A percentile compares a stretch with the other conserved stretches of the same genome.
Evolutionary conservation across 2,888 invertebrate species (phyloP).

Genomic region (Sialis lutaria): DNA sequence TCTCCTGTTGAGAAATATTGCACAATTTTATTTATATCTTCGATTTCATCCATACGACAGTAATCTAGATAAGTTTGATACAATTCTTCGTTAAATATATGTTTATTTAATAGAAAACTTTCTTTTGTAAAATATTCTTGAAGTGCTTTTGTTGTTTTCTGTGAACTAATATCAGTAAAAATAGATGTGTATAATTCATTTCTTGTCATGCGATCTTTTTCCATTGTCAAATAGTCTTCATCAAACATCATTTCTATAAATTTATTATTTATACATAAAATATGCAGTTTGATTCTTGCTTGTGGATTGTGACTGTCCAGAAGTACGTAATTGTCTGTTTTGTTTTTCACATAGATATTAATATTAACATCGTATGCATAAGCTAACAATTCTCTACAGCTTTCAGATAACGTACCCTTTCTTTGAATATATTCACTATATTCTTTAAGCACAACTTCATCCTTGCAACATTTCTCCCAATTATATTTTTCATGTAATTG

Average conservation of each 20-base stretch:
- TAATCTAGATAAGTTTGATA: not conserved
- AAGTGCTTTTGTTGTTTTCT: not conserved
- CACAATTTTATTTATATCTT: constrained; percentile 5
- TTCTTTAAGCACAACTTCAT: constrained; percentile 6
- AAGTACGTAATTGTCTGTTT: constrained; percentile 3
- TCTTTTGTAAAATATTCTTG: not conserved
- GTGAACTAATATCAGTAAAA: not conserved
- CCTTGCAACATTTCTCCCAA: constrained; percentile 4
- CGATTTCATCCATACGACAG: constrained; percentile 3
- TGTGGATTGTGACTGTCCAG: not conserved
- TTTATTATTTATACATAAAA: constrained; percentile 3
- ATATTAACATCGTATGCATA: constrained; percentile 9
- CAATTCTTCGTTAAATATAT: constrained; percentile 1
- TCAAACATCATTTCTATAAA: constrained; percentile 6
- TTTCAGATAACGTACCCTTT: constrained; percentile 8
- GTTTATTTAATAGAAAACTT: constrained; percentile 1
- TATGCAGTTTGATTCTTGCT: constrained; percentile 3
- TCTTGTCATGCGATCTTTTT: constrained; percentile 4
- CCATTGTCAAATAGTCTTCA: constrained; percentile 7
- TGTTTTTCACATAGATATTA: constrained; percentile 6
- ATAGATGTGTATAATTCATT: constrained; percentile 2
- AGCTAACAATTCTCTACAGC: constrained; percentile 10
- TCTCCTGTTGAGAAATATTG: constrained; percentile 5
- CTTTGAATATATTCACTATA: constrained; percentile 8
- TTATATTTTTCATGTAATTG: constrained; percentile 3